Conservation (phyloP, 2,113 vertebrate genomes). For the Callocephalon fimbriatum region DNA sequence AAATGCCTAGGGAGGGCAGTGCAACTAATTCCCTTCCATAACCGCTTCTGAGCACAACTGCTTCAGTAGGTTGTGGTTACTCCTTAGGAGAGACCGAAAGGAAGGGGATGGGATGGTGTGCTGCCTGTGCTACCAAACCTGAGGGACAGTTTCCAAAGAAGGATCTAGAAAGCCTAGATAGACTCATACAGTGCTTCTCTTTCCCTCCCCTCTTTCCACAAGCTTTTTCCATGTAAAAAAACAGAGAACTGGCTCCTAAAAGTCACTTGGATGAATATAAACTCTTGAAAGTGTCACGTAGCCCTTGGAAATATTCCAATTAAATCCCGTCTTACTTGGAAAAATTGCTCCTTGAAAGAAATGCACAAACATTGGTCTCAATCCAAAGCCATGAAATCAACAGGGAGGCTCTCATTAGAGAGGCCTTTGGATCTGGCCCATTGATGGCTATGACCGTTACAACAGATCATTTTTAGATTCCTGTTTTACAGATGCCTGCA, state of each 20-base stretch:
- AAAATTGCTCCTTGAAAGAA: conserved; percentile 60
- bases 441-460: conserved; percentile 7
- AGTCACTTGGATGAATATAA: conserved; percentile 54
- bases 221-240: conserved; percentile 11
- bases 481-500: not conserved
- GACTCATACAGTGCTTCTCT: not conserved
- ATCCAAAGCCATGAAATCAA: conserved; percentile 56
- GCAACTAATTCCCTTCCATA: not conserved
- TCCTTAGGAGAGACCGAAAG: not conserved
- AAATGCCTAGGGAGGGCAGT: not conserved
- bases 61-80: not conserved
- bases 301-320: conserved; percentile 45
- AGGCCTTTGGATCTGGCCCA: conserved; percentile 22
- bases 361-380: conserved; percentile 51
- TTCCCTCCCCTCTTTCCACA: not conserved
- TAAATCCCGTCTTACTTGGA: conserved; percentile 45
- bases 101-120: not conserved
- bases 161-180: not conserved
- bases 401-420: conserved; percentile 12
- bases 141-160: not conserved
- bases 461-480: conserved; percentile 14
- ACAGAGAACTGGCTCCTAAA: conserved; percentile 12
- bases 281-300: conserved; percentile 64
- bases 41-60: not conserved
- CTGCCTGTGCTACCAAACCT: not conserved